A percentile compares a stretch with the other conserved stretches of the same genome.
phyloP scores from a whole-genome alignment of 2,888 invertebrate species.

The Dicyrtomina minuta region DNA sequence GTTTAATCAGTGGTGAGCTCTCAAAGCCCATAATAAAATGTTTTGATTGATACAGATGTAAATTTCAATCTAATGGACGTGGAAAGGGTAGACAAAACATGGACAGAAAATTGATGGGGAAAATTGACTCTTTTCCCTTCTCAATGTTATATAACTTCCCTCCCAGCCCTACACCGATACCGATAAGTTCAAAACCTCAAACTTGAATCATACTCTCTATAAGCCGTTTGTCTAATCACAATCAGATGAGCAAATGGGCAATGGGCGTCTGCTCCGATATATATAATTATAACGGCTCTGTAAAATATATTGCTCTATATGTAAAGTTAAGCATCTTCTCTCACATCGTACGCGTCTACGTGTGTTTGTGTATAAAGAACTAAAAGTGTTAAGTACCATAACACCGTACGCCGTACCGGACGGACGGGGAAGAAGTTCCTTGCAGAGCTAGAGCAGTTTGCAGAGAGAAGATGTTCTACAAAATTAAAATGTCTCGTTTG shows the following conservation, averaged over 20 bases:
- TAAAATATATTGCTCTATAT: background rate
- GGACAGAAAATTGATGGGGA: conserved; percentile 24
- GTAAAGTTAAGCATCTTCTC: background rate
- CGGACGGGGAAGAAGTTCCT: no score
- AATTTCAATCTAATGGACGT: conserved; percentile 10
- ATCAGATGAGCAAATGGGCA: conserved; percentile 22
- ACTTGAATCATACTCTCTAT: no score
- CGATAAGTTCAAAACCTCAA: conserved; percentile 27
- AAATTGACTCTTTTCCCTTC: conserved; percentile 22
- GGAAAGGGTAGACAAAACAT: no score
- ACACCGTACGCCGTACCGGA: no score
- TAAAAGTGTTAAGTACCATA: no score
- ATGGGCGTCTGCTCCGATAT: conserved; percentile 9
- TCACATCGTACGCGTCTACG: background rate
- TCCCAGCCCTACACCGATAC: no score
- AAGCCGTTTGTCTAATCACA: conserved; percentile 2
- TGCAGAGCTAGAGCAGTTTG: background rate
- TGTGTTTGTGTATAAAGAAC: no score
- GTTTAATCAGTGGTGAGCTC: conserved; percentile 26
- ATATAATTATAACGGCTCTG: background rate
- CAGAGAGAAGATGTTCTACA: background rate
- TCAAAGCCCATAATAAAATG: conserved; percentile 25
- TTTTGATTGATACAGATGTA: conserved; percentile 35
- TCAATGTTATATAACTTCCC: no score
- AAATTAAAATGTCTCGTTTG: conserved; percentile 32